Base-by-base conservation (phyloP, 2,888 invertebrate genomes). In the Fragum sueziense region DNA sequence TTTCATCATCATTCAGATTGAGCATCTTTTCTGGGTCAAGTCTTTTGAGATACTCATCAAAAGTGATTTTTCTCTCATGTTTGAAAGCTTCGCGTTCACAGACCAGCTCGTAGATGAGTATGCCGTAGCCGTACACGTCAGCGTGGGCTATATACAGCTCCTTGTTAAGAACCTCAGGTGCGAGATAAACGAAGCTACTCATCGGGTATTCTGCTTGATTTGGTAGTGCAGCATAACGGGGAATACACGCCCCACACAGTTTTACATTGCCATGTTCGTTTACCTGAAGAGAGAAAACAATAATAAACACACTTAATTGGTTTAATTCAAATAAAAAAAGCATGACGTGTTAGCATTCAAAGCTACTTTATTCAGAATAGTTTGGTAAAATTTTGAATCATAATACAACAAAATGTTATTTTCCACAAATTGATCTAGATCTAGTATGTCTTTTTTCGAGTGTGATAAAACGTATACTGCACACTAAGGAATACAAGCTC, bases 81-180 rank as follows among this genome's bases (percentile, higher is more conserved):
- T 85, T 70, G 27, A 86, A 86, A 1, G 84, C 74, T 14, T 47
- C 61, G n/a, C 34, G 57, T 29, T 76, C 57, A 14, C 68, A 27
- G 14, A 80, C 29, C 14, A 86, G 29, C 41, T 88, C 86, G 54
- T 76, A 79, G 1, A 82, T 22, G 1, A 88, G 74, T 22, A 88
- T 69, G 22, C 86, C 85, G 34, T 79, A 82, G 14, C 84, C 76
- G 76, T 91, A 92, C 14, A 90, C 80, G 82, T 92, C 92, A 14
- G 89, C 88, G 0, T 85, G 82, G 0, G 86, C 65, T 3, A 80
- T 84, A 79, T 92, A 92, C 0, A 79, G 51, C 11, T 86, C 87
- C 0, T 89, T 89, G 0, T 80, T 83, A 14, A 92, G 83, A 1
- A 92, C 91, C 37, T 88, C 89, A 6, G 91, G 91, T 0, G 90